Base-by-base conservation (phyloP, 2,113 vertebrate genomes). In the Hippocampus guttulatus region DNA sequence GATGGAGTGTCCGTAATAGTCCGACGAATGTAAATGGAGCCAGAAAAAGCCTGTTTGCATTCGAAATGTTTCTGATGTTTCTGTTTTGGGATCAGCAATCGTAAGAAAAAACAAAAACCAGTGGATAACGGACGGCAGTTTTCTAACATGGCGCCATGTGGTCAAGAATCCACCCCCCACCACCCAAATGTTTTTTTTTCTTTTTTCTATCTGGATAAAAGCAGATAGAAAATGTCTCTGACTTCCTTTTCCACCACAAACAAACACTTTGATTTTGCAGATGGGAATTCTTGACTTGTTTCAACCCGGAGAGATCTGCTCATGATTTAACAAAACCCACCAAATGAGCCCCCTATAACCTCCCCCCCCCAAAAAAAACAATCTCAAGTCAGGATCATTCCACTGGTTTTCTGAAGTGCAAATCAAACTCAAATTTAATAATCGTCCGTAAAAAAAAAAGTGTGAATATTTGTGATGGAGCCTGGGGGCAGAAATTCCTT, bases 381-480 rank as follows among this genome's bases (percentile, higher is more conserved):
- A 45, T 45, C 43, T 45, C 43, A 45, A 45, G 1, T 45, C 33
- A 38, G 33, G 33, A 38, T 38, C 5, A 38, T 30, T 30, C 14
- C 12, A 11, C 7, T 57, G 12, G 0, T 65, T 75, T 73, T 57
- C n/a, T 77, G 27, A 71, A 68, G 41, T 1, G 0, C 43, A 71
- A 30, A 71, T 18, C 18, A 61, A n/a, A 15, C 43, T 69, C 33
- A 69, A 78, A 84, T 82, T 78, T 84, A 43, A 85, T 78, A 74
- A 83, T 79, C 81, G 58, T 75, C 69, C 57, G 81, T 74, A 76
- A 71, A 85, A 45, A 10, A 45, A 38, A 38, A 49, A 80, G 70
- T 65, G 78, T 83, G 85, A 84, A 90, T 94, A 94, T 95, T 92
- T 93, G 90, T 85, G 88, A 90, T 91, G 92, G 88, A 88, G 89